Percentiles rank a stretch among this genome's conserved stretches.
Conservation (phyloP, 2,888 invertebrate genomes). For the Coenonympha arcania region DNA sequence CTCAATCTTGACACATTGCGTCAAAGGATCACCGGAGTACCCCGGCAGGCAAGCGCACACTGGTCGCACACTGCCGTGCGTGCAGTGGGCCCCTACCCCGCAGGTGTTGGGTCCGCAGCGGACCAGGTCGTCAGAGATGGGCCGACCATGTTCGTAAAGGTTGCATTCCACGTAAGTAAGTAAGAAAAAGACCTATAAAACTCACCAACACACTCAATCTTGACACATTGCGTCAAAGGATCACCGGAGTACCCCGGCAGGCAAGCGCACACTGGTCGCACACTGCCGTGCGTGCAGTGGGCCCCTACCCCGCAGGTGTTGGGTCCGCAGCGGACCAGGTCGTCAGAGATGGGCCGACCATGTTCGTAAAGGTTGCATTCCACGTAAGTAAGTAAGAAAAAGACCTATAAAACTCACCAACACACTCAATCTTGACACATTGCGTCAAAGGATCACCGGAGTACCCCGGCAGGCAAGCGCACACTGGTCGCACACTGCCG, state of each 20-base stretch:
- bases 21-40: too few species aligned
- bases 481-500: conserved; percentile 82
- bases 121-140: too few species aligned
- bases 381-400: conserved; percentile 31
- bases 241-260: conserved; percentile 86
- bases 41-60: too few species aligned
- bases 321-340: conserved; percentile 69
- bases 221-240: conserved; percentile 81
- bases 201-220: conserved; percentile 82
- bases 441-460: conserved; percentile 84
- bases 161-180: too few species aligned
- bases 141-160: too few species aligned
- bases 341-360: conserved; percentile 64
- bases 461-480: conserved; percentile 84
- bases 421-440: conserved; percentile 83
- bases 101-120: too few species aligned
- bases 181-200: conserved; percentile 18
- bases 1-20: too few species aligned
- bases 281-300: conserved; percentile 78
- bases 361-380: conserved; percentile 61
- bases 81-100: too few species aligned
- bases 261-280: conserved; percentile 86
- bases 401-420: conserved; percentile 69
- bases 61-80: too few species aligned
- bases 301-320: conserved; percentile 80